Evolutionary conservation across 2,888 invertebrate genomes (phyloP).

Genomic region (Spodoptera picta): DNA sequence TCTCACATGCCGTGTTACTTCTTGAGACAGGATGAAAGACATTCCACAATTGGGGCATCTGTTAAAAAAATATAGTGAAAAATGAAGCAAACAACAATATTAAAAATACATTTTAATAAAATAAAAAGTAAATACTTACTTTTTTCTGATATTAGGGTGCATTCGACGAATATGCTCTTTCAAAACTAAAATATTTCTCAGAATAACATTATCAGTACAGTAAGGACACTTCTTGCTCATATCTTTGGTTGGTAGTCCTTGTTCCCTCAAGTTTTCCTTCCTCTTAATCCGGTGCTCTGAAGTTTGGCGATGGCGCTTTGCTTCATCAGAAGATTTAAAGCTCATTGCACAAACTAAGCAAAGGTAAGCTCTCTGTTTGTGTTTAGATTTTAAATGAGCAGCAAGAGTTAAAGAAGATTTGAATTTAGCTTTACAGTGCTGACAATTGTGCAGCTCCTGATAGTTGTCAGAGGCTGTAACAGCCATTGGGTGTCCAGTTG

Average conservation of each 20-base stretch:
- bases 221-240: slow-evolving; percentile 89
- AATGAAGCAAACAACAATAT: no score
- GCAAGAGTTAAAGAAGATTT: slow-evolving; percentile 91
- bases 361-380: slow-evolving; percentile 89
- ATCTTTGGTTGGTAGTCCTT: slow-evolving; percentile 74
- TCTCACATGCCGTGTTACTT: slow-evolving; percentile 92
- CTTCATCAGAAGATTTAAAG: slow-evolving; percentile 89
- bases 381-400: slow-evolving; percentile 90
- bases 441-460: slow-evolving; percentile 90
- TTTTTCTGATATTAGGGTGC: slow-evolving; percentile 90
- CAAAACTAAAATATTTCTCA: slow-evolving; percentile 87
- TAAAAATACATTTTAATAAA: neutral
- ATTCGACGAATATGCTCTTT: slow-evolving; percentile 89
- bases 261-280: slow-evolving; percentile 77
- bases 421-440: slow-evolving; percentile 88
- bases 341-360: slow-evolving; percentile 91
- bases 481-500: slow-evolving; percentile 83
- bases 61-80: slow-evolving; percentile 20
- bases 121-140: slow-evolving; percentile 76
- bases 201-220: slow-evolving; percentile 84
- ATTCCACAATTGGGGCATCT: slow-evolving; percentile 93
- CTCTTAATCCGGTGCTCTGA: slow-evolving; percentile 90
- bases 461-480: slow-evolving; percentile 90
- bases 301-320: slow-evolving; percentile 90
- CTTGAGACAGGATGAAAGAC: slow-evolving; percentile 92